These are phyloP conservation scores for Montipora capitata DNA, from an alignment of 92 coral and sea anemone species.

Conservation along the genomic window DNA sequence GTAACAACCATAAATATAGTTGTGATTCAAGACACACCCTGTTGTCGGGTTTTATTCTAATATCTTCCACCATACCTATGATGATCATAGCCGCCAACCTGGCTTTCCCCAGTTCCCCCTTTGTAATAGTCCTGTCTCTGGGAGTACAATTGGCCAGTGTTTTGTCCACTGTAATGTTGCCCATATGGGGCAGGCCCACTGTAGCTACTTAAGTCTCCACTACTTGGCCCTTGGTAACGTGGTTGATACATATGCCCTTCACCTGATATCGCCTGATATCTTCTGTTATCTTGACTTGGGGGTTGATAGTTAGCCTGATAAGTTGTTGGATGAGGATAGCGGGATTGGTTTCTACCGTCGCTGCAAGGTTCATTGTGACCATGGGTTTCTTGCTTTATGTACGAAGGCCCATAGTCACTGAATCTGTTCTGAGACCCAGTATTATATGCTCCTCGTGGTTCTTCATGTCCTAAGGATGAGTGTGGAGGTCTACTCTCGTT, in stretches of 20 bases:
- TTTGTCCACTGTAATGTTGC: constrained; percentile 2
- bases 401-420: constrained; percentile 7
- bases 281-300: neutral
- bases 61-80: constrained; percentile 32
- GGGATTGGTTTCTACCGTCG: constrained; percentile 17
- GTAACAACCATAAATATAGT: too few species aligned
- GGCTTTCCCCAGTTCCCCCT: constrained; percentile 17
- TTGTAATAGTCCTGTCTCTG: constrained; percentile 12
- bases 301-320: neutral
- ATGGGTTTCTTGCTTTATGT: constrained; percentile 23
- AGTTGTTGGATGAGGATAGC: neutral
- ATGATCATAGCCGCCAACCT: constrained; percentile 10
- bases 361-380: neutral
- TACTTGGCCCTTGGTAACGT: neutral
- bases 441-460: neutral
- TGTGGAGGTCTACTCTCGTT: constrained; percentile 18
- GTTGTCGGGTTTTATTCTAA: neutral
- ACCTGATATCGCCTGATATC: neutral
- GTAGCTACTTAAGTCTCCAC: constrained; percentile 11
- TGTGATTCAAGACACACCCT: neutral
- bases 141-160: neutral
- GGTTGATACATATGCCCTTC: neutral
- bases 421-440: constrained; percentile 10
- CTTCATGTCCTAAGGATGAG: neutral
- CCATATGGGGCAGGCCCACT: constrained; percentile 17